Evolutionary conservation across 2,888 invertebrate species (phyloP), one percentile per base, ranked within the genome.

Genomic region (Charanyca ferruginea): DNA sequence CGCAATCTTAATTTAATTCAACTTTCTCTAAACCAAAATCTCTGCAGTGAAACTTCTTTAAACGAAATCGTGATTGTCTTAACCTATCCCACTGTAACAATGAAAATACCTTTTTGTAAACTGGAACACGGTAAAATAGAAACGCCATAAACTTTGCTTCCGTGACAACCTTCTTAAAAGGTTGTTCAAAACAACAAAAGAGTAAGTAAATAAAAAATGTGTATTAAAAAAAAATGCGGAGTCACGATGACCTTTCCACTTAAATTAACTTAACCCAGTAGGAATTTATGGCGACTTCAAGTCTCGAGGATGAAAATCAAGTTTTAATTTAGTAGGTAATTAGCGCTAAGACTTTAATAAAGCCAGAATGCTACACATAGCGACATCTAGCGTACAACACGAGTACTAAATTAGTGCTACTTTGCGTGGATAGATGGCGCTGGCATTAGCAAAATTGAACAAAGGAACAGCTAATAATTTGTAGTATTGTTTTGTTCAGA

Each of bases 361-460:
- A 42, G 18, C 44, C 59, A 16, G n/a, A 65, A 51, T 35, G 62
- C 6, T 49, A 65, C 71, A 32, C 1, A 20, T 61, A 76, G 73
- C 85, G 88, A 77, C 88, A 83, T 86, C 87, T 88, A 72, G 32
- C 25, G 5, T 45, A 16, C 9, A 32, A 42, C 1, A 25, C 5
- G n/a, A 13, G 5, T 42, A 79, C 47, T 58, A 45, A 63, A 48
- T 48, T 53, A 47, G 20, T 49, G 16, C 18, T 8, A 38, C 5
- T 6, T 2, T 13, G 9, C 23, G 25, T 3, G 25, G 28, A 73
- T 66, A 88, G 87, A 88, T 87, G 88, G 87, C 87, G 85, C 51
- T 81, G 82, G 28, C 52, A 23, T 65, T 66, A 8, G 2, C 32
- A 64, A 64, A 49, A 63, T 69, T 67, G 3, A 58, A 45, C 0